Conservation (phyloP, 1,140 invertebrate genomes). For the Maniola jurtina region DNA sequence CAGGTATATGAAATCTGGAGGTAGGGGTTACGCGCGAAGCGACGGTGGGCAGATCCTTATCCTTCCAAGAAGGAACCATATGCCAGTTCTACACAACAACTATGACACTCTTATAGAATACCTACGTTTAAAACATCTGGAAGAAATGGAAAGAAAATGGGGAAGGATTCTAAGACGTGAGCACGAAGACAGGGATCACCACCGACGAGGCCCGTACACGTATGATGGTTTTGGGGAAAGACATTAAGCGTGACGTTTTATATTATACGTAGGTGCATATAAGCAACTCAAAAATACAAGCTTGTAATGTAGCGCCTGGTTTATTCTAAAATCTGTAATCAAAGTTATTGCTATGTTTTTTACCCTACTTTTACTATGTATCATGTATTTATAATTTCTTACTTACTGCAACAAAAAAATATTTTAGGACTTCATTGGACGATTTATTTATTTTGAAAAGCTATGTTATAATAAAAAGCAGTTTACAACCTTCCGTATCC, state of each 20-base stretch:
- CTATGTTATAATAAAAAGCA: too few species aligned
- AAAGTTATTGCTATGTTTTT: too few species aligned
- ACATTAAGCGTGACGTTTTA: neutral
- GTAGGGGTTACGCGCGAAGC: slow-evolving; percentile 53
- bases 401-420: too few species aligned
- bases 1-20: slow-evolving; percentile 58
- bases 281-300: too few species aligned
- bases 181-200: neutral
- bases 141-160: slow-evolving; percentile 27
- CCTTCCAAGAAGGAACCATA: slow-evolving; percentile 42
- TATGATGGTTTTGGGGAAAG: neutral
- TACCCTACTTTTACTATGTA: too few species aligned
- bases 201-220: neutral
- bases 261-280: too few species aligned
- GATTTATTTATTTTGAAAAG: too few species aligned
- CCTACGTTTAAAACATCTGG: slow-evolving; percentile 44
- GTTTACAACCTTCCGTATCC: too few species aligned
- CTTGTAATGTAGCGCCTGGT: too few species aligned
- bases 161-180: neutral
- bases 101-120: slow-evolving; percentile 55
- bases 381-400: too few species aligned
- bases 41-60: slow-evolving; percentile 60
- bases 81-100: slow-evolving; percentile 31
- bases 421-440: too few species aligned
- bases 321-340: too few species aligned